Evolutionary conservation across 2,113 vertebrate species (phyloP).

Genomic region (Sebastes schlegelii): DNA sequence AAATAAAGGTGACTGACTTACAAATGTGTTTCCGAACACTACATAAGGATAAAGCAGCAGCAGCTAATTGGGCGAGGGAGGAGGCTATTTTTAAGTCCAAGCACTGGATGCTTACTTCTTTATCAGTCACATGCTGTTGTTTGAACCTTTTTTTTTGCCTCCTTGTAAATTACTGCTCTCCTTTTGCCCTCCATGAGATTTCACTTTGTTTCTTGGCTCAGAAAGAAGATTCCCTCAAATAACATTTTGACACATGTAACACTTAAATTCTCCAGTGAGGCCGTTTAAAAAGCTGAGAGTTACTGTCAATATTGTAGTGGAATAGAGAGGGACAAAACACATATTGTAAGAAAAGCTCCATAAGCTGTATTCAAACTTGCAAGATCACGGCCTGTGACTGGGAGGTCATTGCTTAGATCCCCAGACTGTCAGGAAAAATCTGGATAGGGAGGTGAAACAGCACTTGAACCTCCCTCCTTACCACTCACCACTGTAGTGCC

Average conservation of each 20-base stretch:
- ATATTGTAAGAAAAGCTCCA: not conserved
- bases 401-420: not conserved
- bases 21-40: not conserved
- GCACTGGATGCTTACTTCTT: not conserved
- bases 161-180: not conserved
- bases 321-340: not conserved
- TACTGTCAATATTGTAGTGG: not conserved
- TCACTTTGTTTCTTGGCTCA: not conserved
- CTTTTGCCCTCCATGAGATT: not conserved
- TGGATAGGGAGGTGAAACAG: slow-evolving; percentile 7
- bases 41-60: not conserved
- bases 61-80: not conserved
- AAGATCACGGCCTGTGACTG: slow-evolving; percentile 5
- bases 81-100: not conserved
- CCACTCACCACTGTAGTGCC: slow-evolving; percentile 6
- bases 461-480: slow-evolving; percentile 15
- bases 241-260: slow-evolving; percentile 6
- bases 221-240: not conserved
- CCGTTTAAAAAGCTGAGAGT: not conserved
- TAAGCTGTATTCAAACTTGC: not conserved
- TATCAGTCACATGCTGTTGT: not conserved
- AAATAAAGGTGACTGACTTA: slow-evolving; percentile 29
- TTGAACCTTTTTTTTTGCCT: not conserved
- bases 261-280: slow-evolving; percentile 4
- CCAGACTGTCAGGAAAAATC: slow-evolving; percentile 6